Conservation (phyloP, 2,888 invertebrate species). For the Nomada flava region DNA sequence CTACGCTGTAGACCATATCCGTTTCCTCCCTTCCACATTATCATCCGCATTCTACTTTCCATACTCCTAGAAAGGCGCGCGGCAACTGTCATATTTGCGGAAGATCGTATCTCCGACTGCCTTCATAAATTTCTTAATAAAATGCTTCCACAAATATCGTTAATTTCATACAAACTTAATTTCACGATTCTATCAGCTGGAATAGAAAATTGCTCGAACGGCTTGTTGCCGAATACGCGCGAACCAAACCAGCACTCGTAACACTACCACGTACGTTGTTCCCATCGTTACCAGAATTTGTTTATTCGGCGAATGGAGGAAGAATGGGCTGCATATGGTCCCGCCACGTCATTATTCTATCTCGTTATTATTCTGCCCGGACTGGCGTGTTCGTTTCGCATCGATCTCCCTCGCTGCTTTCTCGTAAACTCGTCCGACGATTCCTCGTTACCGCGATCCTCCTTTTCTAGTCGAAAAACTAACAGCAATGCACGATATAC, state of each 20-base stretch:
- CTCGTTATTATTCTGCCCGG: slow-evolving; percentile 33
- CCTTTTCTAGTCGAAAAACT: slow-evolving; percentile 13
- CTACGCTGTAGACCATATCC: slow-evolving; percentile 22
- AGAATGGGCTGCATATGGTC: neutral
- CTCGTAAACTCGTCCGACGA: neutral
- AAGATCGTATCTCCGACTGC: slow-evolving; percentile 31
- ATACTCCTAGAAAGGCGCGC: neutral
- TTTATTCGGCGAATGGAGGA: neutral
- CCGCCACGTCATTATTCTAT: slow-evolving; percentile 18
- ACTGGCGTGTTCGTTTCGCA: slow-evolving; percentile 12
- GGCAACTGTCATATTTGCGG: slow-evolving; percentile 52
- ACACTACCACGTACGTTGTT: neutral
- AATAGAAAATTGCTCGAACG: neutral
- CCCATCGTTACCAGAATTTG: slow-evolving; percentile 1
- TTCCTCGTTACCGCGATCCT: slow-evolving; percentile 29
- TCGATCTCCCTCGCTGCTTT: slow-evolving; percentile 10
- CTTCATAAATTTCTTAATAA: slow-evolving; percentile 36
- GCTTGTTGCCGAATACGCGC: neutral
- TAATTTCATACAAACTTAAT: neutral
- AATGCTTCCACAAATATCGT: neutral
- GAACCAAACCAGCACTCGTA: neutral
- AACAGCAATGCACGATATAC: neutral
- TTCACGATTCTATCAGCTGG: neutral
- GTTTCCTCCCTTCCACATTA: slow-evolving; percentile 37
- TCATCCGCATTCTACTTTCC: slow-evolving; percentile 43